Base-by-base conservation (phyloP, 2,797 vertebrate species). In the Sebastes alutus region DNA sequence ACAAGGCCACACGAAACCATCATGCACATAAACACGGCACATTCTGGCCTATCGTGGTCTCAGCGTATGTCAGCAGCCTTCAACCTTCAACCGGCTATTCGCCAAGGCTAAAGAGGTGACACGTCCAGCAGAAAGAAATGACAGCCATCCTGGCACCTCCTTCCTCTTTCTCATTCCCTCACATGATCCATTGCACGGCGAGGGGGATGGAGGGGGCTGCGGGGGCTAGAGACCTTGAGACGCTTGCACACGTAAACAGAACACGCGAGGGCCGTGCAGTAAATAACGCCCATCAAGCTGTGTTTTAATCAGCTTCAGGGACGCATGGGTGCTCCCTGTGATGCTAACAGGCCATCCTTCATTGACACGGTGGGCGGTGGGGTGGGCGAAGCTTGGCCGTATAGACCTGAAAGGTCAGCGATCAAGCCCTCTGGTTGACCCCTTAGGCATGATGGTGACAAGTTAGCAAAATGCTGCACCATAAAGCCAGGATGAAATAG, bases 281-380 rank as follows among this genome's bases (percentile, higher is more conserved):
- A 95, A 95, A 94, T 92, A 94, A 93, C 73, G 16, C 1, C 88
- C 80, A 93, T 93, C 88, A 85, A 74, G 75, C 89, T 85, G 87
- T 82, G 85, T 90, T 95, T 93, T 95, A 94, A 95, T 96, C 93
- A 95, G 92, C 85, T 84, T 87, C 89, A 91, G 90, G 88, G 92
- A 92, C 81, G 80, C 93, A 90, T 82, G 88, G 89, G 33, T 60
- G 86, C 89, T 89, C 88, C 88, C 85, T 55, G 88, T 86, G 91
- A 91, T 38, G 78, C 80, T 93, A 93, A 93, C 78, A 74, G 87
- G 83, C 81, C 80, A 83, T 94, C 90, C 82, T 79, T 95, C 94
- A 95, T 90, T 1, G 7, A 29, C 46, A 29, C 8, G 54, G 73
- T 62, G 52, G 67, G 77, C 12, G 35, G 52, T 10, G 42, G 63